phyloP scores from a whole-genome alignment of 1,140 invertebrate genomes.

The Ostrea edulis region DNA sequence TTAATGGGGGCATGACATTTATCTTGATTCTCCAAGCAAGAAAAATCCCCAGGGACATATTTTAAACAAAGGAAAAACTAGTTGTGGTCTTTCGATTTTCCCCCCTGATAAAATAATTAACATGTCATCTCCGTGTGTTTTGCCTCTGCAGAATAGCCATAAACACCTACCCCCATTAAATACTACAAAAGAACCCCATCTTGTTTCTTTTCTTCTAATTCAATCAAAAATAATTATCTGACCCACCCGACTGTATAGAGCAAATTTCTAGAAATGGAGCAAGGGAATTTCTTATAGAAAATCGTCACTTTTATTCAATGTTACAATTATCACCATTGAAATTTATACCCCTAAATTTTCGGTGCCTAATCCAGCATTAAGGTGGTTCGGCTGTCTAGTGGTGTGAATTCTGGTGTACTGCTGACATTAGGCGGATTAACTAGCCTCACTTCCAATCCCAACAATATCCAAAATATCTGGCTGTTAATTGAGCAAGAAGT shows the following conservation, averaged over 20 bases:
- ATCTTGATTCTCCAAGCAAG: background rate
- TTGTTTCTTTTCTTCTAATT: slow-evolving; percentile 17
- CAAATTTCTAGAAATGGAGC: background rate
- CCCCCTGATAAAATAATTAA: slow-evolving; percentile 26
- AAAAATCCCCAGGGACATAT: slow-evolving; percentile 12
- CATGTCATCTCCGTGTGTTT: slow-evolving; percentile 27
- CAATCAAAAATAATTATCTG: slow-evolving; percentile 20
- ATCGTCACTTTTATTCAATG: slow-evolving; percentile 7
- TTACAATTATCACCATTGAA: slow-evolving; percentile 9
- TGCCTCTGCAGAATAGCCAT: background rate
- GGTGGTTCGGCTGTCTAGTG: background rate
- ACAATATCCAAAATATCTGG: slow-evolving; percentile 13
- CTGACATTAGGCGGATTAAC: background rate
- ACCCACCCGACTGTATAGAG: slow-evolving; percentile 25
- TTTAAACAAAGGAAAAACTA: slow-evolving; percentile 11
- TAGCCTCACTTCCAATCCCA: background rate
- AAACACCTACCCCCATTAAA: slow-evolving; percentile 1
- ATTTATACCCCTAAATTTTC: slow-evolving; percentile 4
- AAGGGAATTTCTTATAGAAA: background rate
- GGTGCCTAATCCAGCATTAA: slow-evolving; percentile 30
- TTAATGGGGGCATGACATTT: slow-evolving; percentile 24
- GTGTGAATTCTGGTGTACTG: slow-evolving; percentile 11
- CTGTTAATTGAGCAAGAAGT: slow-evolving; percentile 5
- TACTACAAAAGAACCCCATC: background rate
- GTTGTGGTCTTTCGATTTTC: slow-evolving; percentile 26